Base-by-base conservation (phyloP, 2,888 invertebrate species). In the Ypsolopha sequella region DNA sequence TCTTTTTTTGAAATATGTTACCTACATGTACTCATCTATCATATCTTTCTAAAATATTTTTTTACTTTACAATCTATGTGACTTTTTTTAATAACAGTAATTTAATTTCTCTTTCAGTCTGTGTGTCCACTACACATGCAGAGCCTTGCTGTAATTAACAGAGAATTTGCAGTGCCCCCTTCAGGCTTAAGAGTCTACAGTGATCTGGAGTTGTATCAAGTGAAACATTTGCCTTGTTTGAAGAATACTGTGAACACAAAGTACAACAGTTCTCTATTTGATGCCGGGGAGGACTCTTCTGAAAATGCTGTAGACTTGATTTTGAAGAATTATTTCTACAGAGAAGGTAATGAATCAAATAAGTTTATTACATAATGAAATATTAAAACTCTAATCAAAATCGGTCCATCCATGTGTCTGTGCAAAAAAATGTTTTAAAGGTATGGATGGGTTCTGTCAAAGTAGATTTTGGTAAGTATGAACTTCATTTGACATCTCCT, bases 61-160 rank as follows among this genome's bases (percentile, higher is more conserved):
- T 24, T 24, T 24, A 24, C 24, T 3, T 24, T 24, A 24, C 8
- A 39, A 39, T 8, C 9, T 6, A 39, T 43, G 7, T 11, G 1
- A 43, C 1, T 6, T 43, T 14, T 43, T 43, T 13, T 13, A 13
- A 43, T 7, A 11, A 11, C 6, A 43, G 1, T 43, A 9, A 39
- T 43, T 10, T 11, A 13, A 9, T 68, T 52, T 53, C 48, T 51
- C 48, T 66, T 73, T 51, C 73, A 90, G 89, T 71, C 72, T 46
- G 68, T 76, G 35, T 90, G 90, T 66, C 85, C 86, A 10, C 63
- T 90, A 44, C 81, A 86, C 60, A 90, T 89, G 88, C 86, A 90
- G 68, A 79, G 86, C 53, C 68, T 88, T 46, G 78, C 86, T 36
- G 63, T 88, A 45, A 64, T 88, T 44, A 80, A 80, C 58, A 75